Evolutionary conservation across 2,113 vertebrate genomes (phyloP).

Genomic region (Nothoprocta pentlandii): DNA sequence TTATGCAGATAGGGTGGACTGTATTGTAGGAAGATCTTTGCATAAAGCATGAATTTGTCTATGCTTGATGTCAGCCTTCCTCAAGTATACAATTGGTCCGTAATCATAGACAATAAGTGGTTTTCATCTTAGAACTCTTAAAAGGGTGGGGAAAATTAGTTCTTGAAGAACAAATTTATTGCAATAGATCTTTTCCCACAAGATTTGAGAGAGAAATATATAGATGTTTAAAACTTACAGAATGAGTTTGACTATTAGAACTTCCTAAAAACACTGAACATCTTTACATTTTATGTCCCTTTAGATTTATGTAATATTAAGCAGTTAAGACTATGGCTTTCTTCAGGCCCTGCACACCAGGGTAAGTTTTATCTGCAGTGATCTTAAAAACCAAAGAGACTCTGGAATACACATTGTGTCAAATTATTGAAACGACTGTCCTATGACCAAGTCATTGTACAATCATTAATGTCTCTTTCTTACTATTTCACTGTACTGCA

Average conservation of each 20-base stretch:
- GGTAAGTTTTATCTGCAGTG: not conserved
- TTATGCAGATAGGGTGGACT: not conserved
- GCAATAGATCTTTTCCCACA: not conserved
- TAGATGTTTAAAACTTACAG: not conserved
- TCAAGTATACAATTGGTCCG: not conserved
- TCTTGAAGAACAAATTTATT: not conserved
- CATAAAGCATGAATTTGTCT: not conserved
- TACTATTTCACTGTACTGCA: not conserved
- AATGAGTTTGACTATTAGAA: not conserved
- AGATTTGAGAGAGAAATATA: not conserved
- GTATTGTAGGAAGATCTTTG: not conserved
- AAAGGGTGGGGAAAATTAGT: not conserved
- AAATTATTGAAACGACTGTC: not conserved
- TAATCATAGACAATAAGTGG: not conserved
- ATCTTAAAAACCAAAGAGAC: not conserved
- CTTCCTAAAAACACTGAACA: not conserved
- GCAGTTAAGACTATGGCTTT: not conserved
- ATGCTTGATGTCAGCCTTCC: not conserved
- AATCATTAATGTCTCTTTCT: not conserved
- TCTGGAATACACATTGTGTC: not conserved
- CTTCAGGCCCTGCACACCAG: not conserved
- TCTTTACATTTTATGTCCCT: not conserved
- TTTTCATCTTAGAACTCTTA: not conserved
- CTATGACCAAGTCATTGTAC: not conserved
- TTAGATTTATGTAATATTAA: not conserved